Conservation (phyloP, 2,888 invertebrate species). For the Pedicia rivosa region DNA sequence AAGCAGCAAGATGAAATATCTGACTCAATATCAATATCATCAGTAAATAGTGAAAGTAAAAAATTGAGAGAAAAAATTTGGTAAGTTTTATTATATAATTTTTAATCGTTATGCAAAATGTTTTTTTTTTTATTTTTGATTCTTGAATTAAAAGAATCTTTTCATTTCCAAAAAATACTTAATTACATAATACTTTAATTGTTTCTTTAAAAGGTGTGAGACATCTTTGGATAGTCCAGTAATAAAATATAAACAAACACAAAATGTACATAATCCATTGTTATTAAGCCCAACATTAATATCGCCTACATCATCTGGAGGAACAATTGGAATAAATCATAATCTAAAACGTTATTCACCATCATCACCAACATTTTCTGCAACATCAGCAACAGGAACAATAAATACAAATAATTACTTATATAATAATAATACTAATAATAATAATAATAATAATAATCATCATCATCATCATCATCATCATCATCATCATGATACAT, state of each 20-base stretch:
- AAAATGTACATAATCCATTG: no score
- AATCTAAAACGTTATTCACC: neutral
- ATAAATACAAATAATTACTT: neutral
- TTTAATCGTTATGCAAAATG: no score
- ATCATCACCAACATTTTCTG: constrained; percentile 1
- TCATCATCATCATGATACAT: neutral
- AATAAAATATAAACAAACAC: constrained; percentile 15
- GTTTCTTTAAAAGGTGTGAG: no score
- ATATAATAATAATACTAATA: constrained; percentile 10
- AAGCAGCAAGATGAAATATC: constrained; percentile 8
- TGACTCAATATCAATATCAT: constrained; percentile 26
- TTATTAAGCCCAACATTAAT: no score
- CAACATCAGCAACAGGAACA: constrained; percentile 7
- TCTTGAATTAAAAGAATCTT: no score
- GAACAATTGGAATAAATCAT: neutral
- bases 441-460: constrained; percentile 12
- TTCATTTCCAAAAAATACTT: neutral
- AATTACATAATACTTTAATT: neutral
- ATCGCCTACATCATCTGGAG: constrained; percentile 4
- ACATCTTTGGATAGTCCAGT: constrained; percentile 28
- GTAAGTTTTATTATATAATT: no score
- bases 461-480: constrained; percentile 4
- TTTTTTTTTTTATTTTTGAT: no score
- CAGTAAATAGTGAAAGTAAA: constrained; percentile 23
- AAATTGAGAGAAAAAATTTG: constrained; percentile 26